phyloP scores from a whole-genome alignment of 2,888 invertebrate species.

The Deilephila porcellus region DNA sequence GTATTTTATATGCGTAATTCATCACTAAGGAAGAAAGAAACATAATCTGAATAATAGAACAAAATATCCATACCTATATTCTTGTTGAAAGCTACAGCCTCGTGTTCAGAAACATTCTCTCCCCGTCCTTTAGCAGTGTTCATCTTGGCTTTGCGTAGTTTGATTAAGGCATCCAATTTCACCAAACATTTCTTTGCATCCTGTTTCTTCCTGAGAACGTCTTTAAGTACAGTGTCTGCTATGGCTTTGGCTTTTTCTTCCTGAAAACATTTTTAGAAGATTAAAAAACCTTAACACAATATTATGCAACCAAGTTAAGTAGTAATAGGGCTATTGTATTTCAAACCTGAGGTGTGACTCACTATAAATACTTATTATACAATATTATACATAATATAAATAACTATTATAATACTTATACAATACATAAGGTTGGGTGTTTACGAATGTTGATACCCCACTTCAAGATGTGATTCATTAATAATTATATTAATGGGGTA shows the following conservation, averaged over 20 bases:
- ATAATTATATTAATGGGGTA: no score
- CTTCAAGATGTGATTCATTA: no score
- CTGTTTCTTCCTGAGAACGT: constrained; percentile 88
- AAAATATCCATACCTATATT: constrained; percentile 76
- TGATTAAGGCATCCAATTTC: constrained; percentile 86
- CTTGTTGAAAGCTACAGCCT: constrained; percentile 82
- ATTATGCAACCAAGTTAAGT: not conserved
- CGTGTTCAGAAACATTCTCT: constrained; percentile 80
- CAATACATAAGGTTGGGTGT: no score
- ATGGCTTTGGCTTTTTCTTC: constrained; percentile 87
- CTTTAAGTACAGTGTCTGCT: constrained; percentile 88
- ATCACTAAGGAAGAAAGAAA: not conserved
- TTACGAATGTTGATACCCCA: no score
- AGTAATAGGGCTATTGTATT: not conserved
- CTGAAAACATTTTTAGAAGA: constrained; percentile 56
- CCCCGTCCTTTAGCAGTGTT: constrained; percentile 87
- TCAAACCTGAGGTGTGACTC: no score
- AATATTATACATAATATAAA: no score
- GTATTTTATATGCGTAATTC: not conserved
- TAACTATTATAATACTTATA: no score
- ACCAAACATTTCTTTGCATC: constrained; percentile 88
- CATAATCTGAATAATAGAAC: not conserved
- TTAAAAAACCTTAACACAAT: not conserved
- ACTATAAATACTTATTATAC: no score
- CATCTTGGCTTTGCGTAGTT: constrained; percentile 86